Percentiles rank a stretch among this genome's conserved stretches.
Evolutionary conservation across 2,113 vertebrate genomes (phyloP).

Genomic region (Syrrhaptes paradoxus): DNA sequence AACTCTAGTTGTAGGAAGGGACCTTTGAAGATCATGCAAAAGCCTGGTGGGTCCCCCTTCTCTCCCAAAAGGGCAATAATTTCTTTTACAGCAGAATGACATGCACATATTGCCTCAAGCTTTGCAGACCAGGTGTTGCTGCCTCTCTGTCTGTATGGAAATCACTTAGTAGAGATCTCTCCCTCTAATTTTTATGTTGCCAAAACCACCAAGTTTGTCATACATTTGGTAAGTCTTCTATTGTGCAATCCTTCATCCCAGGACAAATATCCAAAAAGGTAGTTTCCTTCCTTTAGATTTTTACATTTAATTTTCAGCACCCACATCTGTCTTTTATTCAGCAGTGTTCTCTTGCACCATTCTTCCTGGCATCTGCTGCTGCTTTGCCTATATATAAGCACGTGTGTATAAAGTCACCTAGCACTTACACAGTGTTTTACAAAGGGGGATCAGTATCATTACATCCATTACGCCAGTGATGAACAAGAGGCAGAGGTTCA

Average conservation of each 20-base stretch:
- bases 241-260: background rate
- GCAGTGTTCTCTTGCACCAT: background rate
- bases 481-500: background rate
- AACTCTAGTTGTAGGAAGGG: background rate
- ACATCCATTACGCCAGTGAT: background rate
- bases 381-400: fast-evolving
- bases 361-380: background rate
- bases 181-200: background rate
- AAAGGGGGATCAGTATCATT: background rate
- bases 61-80: background rate
- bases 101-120: background rate
- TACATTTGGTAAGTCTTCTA: background rate
- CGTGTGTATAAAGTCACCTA: background rate
- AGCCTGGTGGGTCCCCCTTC: background rate
- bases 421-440: background rate
- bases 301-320: background rate
- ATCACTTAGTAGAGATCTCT: background rate
- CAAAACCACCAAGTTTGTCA: background rate
- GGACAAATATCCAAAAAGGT: background rate
- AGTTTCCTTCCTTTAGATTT: background rate
- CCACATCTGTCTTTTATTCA: background rate
- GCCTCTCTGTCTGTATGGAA: background rate
- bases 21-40: background rate
- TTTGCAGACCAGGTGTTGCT: background rate
- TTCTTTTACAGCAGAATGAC: background rate